These are phyloP conservation scores for Eupithecia subumbrata DNA, from an alignment of 2,888 invertebrate species.

Conservation along the genomic window DNA sequence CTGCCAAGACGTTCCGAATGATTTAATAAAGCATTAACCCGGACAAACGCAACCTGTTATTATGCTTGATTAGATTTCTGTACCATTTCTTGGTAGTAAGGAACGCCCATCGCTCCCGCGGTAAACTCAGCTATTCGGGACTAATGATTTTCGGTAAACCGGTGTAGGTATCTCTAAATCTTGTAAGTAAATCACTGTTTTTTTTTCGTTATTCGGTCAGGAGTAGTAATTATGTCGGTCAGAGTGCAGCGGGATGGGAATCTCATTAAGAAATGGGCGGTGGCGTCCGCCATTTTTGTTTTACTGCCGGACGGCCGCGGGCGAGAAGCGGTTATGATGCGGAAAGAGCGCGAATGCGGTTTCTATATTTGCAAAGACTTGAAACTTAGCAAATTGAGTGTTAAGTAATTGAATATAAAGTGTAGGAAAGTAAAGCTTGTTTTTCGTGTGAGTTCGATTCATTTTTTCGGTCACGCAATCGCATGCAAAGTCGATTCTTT, in stretches of 20 bases:
- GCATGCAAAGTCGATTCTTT: slow-evolving; percentile 80
- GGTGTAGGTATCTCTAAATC: slow-evolving; percentile 78
- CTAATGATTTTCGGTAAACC: slow-evolving; percentile 84
- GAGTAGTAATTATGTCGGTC: slow-evolving; percentile 83
- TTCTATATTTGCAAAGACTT: slow-evolving; percentile 7
- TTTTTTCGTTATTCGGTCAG: slow-evolving; percentile 76
- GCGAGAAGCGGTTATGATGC: slow-evolving; percentile 14
- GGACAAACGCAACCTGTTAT: slow-evolving; percentile 83
- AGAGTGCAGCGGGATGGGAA: slow-evolving; percentile 82
- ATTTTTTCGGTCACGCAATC: slow-evolving; percentile 82
- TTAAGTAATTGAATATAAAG: slow-evolving; percentile 1
- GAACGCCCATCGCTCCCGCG: slow-evolving; percentile 82
- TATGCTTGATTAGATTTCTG: slow-evolving; percentile 84
- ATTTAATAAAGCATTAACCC: slow-evolving; percentile 82
- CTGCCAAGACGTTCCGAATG: slow-evolving; percentile 74
- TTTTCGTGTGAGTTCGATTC: slow-evolving; percentile 70
- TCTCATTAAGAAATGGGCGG: slow-evolving; percentile 82
- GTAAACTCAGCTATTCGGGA: slow-evolving; percentile 79
- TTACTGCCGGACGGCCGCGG: slow-evolving; percentile 14
- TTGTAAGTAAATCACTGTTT: slow-evolving; percentile 81
- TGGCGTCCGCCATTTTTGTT: slow-evolving; percentile 67
- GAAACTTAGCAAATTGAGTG: slow-evolving; percentile 4
- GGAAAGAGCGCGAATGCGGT: slow-evolving; percentile 21
- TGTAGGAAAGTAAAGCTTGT: slow-evolving; percentile 38
- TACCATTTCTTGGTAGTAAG: slow-evolving; percentile 83